Percentiles rank a stretch among this genome's conserved stretches.
phyloP scores from a whole-genome alignment of 2,797 vertebrate species.

The Scolopax bukidnonensis region DNA sequence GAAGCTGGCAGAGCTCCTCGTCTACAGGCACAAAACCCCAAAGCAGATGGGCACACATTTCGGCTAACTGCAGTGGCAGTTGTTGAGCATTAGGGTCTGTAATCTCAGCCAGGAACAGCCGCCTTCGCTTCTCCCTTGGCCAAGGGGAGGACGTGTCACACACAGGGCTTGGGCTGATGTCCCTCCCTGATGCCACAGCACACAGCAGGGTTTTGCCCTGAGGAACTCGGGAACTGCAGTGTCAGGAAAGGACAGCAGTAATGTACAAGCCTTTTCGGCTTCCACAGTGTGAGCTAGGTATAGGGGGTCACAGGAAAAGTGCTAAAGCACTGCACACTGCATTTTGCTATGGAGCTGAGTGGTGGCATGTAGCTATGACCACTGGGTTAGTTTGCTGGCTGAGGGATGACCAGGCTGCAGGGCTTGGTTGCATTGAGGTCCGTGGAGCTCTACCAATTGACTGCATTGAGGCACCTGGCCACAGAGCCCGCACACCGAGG shows the following conservation, averaged over 20 bases:
- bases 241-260: background rate
- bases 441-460: background rate
- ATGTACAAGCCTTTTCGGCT: background rate
- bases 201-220: background rate
- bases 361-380: rapidly evolving
- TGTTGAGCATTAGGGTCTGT: constrained; percentile 44
- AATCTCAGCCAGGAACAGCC: constrained; percentile 2
- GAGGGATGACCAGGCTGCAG: background rate
- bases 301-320: background rate
- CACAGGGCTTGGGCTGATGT: rapidly evolving
- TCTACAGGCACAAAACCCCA: constrained; percentile 15
- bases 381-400: background rate
- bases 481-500: background rate
- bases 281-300: background rate
- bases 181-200: background rate
- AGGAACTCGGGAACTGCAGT: no score
- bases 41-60: constrained; percentile 65
- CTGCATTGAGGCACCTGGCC: background rate
- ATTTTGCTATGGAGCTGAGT: background rate
- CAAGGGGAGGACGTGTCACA: rapidly evolving
- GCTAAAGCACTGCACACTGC: background rate
- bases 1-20: constrained; percentile 26
- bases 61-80: constrained; percentile 12
- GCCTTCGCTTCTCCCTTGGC: background rate
- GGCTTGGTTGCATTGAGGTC: background rate